Base-by-base conservation (phyloP, 1,140 invertebrate genomes). In the Drosophila kohkoa region DNA sequence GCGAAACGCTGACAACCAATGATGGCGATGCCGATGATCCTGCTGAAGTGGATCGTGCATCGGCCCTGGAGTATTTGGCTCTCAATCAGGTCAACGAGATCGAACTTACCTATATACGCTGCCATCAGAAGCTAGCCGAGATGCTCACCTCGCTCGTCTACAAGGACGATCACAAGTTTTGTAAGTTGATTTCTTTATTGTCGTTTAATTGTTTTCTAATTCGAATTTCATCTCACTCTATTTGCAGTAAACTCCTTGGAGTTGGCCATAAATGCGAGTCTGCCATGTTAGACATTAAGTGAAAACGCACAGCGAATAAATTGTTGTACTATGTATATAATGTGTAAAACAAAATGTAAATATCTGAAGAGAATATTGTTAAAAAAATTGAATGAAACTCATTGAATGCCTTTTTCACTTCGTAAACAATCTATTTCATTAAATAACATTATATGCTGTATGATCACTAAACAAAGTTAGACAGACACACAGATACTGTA, bases 51-150 rank as follows among this genome's bases (percentile, higher is more conserved):
- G 43, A 41, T 41, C 38, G 38, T 43, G 4, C n/a, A 43, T 43
- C n/a, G 7, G 25, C 32, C 1, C 5, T 64, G 25, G 77, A 90
- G 45, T 82, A 89, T 35, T 15, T 83, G 51, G 67, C 69, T 2
- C 57, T 85, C 16, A 81, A 80, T 5, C 77, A 92, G 46, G 81
- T 92, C 11, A 75, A 57, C 32, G 80, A 78, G 13, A 85, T 92
- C 45, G 91, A 92, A 46, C 3, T 30, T 13, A 92, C 91, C 2
- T 92, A 92, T 41, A 80, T 92, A 54, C 80, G 81, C 0, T 92
- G 90, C 45, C 92, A 92, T 55, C 80, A 81, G n/a, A 78, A 67
- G 28, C 54, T 92, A 49, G 91, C 81, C 11, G 52, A 66, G 3
- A 74, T 78, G 5, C 68, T 92, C 5, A 64, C 70, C 1, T 16